A percentile compares a stretch with the other conserved stretches of the same genome.
These are phyloP conservation scores for Typhlichthys subterraneus DNA, from an alignment of 2,797 vertebrate species.

Conservation along the genomic window DNA sequence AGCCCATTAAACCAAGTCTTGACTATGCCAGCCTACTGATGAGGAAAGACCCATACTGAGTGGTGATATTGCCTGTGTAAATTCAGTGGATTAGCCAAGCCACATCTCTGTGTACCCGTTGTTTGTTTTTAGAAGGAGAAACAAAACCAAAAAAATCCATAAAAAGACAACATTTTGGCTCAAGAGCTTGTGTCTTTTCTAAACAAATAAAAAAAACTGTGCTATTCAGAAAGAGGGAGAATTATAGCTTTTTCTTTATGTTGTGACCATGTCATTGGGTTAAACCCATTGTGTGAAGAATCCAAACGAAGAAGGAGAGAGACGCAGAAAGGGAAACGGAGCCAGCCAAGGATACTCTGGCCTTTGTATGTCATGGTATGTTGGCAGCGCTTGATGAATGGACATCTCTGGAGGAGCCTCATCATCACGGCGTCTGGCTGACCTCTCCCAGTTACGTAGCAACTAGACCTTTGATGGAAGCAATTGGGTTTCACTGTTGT, in stretches of 20 bases:
- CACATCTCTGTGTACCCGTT: not conserved
- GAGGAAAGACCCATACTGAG: conserved; percentile 32
- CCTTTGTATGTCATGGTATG: conserved; percentile 73
- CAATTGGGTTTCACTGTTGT: conserved; percentile 68
- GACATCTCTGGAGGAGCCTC: conserved; percentile 61
- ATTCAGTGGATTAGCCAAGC: too few species aligned
- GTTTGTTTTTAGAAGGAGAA: conserved; percentile 21
- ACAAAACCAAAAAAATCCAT: conserved; percentile 21
- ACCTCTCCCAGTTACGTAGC: conserved; percentile 75
- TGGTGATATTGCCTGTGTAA: not conserved
- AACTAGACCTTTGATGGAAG: conserved; percentile 64
- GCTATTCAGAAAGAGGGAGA: conserved; percentile 33
- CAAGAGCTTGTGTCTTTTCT: conserved; percentile 16
- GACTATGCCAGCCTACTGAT: conserved; percentile 63
- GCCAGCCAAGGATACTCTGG: conserved; percentile 65
- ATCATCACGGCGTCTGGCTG: conserved; percentile 64
- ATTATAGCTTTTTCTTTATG: conserved; percentile 49
- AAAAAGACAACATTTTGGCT: conserved; percentile 3
- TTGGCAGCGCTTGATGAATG: conserved; percentile 79
- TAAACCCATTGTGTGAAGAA: conserved; percentile 55
- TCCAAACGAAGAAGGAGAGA: conserved; percentile 58
- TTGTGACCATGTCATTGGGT: conserved; percentile 45
- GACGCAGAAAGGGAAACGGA: conserved; percentile 62
- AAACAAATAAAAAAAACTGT: conserved; percentile 22
- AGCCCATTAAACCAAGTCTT: conserved; percentile 67